Evolutionary conservation across 2,888 invertebrate species (phyloP).

Genomic region (Tiliacea aurago): DNA sequence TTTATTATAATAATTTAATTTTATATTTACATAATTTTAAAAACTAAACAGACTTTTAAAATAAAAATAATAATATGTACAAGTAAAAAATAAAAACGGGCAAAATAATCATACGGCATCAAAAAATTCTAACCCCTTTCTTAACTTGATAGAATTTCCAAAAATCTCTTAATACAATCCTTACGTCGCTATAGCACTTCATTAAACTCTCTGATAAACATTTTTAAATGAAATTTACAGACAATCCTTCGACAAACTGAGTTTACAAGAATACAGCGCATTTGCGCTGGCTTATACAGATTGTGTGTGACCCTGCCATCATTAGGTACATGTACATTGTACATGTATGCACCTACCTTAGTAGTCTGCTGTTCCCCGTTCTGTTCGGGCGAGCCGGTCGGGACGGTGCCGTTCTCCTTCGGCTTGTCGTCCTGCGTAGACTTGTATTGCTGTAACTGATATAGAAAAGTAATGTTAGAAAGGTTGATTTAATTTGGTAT

Average conservation of each 20-base stretch:
- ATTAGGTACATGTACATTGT: no score
- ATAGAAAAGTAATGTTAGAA: background rate
- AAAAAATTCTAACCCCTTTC: no score
- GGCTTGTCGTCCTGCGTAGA: conserved; percentile 92
- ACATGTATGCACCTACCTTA: conserved; percentile 83
- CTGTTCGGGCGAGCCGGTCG: conserved; percentile 90
- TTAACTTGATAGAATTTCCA: background rate
- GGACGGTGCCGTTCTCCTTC: conserved; percentile 95
- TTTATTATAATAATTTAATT: no score
- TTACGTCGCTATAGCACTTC: background rate
- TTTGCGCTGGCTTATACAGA: background rate
- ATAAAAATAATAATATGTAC: no score
- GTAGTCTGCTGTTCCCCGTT: conserved; percentile 89
- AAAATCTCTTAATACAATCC: background rate
- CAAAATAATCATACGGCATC: no score
- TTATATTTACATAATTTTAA: no score
- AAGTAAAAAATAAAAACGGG: no score
- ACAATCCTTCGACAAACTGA: conserved; percentile 19
- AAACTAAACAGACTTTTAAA: no score
- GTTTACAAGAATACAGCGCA: conserved; percentile 1
- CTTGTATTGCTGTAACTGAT: conserved; percentile 95
- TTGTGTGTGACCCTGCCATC: background rate
- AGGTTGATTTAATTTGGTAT: background rate
- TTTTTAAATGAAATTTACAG: conserved; percentile 17
- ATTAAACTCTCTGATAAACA: background rate